phyloP scores from a whole-genome alignment of 1,140 invertebrate genomes.

The Ptiloglossa arizonensis region DNA sequence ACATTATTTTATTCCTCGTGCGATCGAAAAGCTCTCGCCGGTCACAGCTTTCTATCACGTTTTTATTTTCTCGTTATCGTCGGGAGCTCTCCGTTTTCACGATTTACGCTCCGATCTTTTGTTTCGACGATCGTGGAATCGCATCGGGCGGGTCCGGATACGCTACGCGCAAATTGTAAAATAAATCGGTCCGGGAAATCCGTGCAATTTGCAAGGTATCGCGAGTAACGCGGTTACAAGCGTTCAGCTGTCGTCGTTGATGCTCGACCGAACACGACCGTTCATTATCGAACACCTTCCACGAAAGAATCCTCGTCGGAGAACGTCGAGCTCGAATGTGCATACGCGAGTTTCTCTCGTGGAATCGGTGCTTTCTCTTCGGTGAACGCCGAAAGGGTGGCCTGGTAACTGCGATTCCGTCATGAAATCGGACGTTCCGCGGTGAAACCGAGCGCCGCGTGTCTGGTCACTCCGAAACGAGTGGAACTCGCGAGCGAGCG shows the following conservation, averaged over 20 bases:
- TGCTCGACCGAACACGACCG: background rate
- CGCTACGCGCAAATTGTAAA: too few species aligned
- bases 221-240: conserved; percentile 26
- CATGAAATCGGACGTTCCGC: background rate
- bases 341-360: conserved; percentile 11
- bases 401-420: conserved; percentile 4
- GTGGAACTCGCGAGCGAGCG: too few species aligned
- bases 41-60: too few species aligned
- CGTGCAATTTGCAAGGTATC: conserved; percentile 23
- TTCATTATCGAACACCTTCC: conserved; percentile 18
- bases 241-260: conserved; percentile 34
- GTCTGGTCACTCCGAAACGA: background rate
- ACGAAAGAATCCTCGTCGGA: conserved; percentile 19
- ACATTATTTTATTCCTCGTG: too few species aligned
- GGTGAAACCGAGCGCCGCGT: conserved; percentile 4
- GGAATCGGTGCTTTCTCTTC: conserved; percentile 17
- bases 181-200: background rate
- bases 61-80: too few species aligned
- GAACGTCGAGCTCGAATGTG: conserved; percentile 2
- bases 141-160: background rate
- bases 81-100: too few species aligned
- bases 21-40: too few species aligned
- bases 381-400: conserved; percentile 39
- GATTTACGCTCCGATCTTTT: too few species aligned
- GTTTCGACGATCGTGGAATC: too few species aligned